phyloP scores from a whole-genome alignment of 2,113 vertebrate species.

The Ibidorhyncha struthersii region DNA sequence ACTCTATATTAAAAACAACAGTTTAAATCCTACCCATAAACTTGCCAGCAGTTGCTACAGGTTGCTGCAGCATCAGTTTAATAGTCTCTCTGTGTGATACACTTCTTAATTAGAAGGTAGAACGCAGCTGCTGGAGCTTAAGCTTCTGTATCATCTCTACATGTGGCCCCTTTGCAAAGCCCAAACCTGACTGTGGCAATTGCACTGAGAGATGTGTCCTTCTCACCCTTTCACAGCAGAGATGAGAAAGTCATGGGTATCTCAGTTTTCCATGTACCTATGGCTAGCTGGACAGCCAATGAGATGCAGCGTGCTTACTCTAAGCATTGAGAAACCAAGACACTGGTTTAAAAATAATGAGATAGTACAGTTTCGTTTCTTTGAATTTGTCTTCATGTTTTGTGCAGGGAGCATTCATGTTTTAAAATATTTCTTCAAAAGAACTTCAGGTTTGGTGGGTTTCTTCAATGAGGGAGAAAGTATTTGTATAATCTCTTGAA shows the following conservation, averaged over 20 bases:
- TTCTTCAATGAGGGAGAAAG: not conserved
- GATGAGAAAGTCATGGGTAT: not conserved
- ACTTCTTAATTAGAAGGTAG: not conserved
- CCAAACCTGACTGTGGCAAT: not conserved
- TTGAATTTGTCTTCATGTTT: not conserved
- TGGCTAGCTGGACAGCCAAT: not conserved
- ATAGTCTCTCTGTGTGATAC: not conserved
- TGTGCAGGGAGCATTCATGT: not conserved
- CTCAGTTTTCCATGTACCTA: not conserved
- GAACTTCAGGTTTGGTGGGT: not conserved
- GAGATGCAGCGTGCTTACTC: not conserved
- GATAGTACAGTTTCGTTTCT: not conserved
- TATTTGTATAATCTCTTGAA: not conserved
- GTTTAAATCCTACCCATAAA: not conserved
- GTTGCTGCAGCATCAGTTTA: conserved; percentile 17
- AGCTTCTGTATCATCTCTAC: not conserved
- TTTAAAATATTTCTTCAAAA: not conserved
- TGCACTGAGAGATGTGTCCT: not conserved
- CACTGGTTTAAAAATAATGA: not conserved
- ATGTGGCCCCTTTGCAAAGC: not conserved
- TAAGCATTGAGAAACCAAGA: not conserved
- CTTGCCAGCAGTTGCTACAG: not conserved
- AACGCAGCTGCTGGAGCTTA: not conserved
- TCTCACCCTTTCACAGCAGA: not conserved
- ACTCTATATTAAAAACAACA: conserved; percentile 3